Base-by-base conservation (phyloP, 2,888 invertebrate species). In the Cephalotes varians region DNA sequence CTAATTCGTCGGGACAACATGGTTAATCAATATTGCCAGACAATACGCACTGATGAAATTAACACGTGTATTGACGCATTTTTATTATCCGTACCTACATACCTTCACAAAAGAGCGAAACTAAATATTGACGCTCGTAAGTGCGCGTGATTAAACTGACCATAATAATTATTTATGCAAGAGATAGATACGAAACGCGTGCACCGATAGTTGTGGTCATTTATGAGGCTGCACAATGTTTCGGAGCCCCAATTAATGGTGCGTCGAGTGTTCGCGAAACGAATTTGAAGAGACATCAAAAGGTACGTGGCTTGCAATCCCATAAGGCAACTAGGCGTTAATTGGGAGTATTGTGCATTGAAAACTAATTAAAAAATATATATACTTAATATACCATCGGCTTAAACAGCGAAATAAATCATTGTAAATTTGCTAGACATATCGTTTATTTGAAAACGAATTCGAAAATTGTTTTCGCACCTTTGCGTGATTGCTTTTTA, bases 201-300 rank as follows among this genome's bases (percentile, higher is more conserved):
- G 18, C 31, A 62, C 37, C 58, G 64, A 74, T 51, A 64, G 82
- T 51, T 65, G 79, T 47, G 82, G 71, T 56, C 47, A 76, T 74
- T 82, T 69, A 54, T 58, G 49, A 69, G 69, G 80, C 72, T 80
- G 69, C 58, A 40, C 86, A 84, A 69, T 84, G 82, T 85, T 89
- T 86, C 84, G 88, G 73, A 86, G 87, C 51, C 21, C 76, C 87
- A 89, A 89, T 89, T 88, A 89, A 90, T 86, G 88, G 80, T 80
- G 62, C 72, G 88, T 89, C 88, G 85, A 87, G 90, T 60, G 87
- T 86, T 86, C 44, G 84, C 86, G 86, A 86, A 90, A 87, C 87
- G 88, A 90, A 91, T 91, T 90, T 90, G 88, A 81, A 84, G 82
- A 87, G 87, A 88, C 88, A 89, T 91, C 89, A 87, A 89, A 91